Evolutionary conservation across 2,113 vertebrate species (phyloP).

Genomic region (Nannobrachium achirus): DNA sequence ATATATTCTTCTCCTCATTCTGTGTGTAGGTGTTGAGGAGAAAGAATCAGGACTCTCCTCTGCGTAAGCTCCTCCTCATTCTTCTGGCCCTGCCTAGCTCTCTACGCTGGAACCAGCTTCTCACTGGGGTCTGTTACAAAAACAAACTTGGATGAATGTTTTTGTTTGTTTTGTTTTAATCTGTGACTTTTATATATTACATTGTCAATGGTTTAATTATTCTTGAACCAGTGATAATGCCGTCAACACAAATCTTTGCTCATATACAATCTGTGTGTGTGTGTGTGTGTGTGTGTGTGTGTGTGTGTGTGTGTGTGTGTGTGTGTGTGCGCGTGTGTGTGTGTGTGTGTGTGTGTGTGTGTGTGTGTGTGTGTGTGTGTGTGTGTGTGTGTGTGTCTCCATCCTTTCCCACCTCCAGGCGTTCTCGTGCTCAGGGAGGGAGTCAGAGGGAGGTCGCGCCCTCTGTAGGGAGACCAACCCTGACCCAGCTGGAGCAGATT

Average conservation of each 20-base stretch:
- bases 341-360: no score
- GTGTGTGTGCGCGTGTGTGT: background rate
- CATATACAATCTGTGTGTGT: background rate
- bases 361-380: no score
- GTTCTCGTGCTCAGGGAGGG: slow-evolving; percentile 10
- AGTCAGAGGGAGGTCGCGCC: background rate
- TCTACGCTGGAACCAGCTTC: slow-evolving; percentile 52
- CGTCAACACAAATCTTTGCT: no score
- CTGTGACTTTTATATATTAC: no score
- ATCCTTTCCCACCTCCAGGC: slow-evolving; percentile 9
- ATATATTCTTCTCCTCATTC: background rate
- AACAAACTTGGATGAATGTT: no score
- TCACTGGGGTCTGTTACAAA: slow-evolving; percentile 66
- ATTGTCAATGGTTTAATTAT: no score
- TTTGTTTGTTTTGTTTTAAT: no score
- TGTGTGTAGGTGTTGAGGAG: slow-evolving; percentile 40
- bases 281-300: slow-evolving; percentile 7
- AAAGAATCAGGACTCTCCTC: slow-evolving; percentile 23
- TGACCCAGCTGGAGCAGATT: background rate
- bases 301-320: background rate
- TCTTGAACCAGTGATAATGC: no score
- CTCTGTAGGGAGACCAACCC: background rate
- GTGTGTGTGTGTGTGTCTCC: no score
- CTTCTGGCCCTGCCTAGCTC: slow-evolving; percentile 69
- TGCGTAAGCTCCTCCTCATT: slow-evolving; percentile 62